These are phyloP conservation scores for Dendrolimus pini DNA, from an alignment of 2,888 invertebrate species.

Conservation along the genomic window DNA sequence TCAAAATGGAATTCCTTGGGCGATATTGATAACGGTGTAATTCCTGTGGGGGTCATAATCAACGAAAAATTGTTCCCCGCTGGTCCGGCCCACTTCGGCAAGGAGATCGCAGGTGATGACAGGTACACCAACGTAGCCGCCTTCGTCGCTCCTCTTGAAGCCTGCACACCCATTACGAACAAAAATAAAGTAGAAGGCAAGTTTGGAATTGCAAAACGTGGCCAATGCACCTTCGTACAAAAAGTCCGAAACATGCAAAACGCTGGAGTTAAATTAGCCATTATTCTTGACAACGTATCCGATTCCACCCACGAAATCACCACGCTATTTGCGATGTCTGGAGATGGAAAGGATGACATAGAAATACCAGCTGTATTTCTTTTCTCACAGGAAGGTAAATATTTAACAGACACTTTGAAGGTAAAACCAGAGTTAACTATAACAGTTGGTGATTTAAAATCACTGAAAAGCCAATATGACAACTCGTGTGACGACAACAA, in stretches of 20 bases:
- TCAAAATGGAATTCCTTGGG: constrained; percentile 89
- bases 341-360: constrained; percentile 92
- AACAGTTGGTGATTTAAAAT: constrained; percentile 66
- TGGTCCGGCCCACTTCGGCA: constrained; percentile 95
- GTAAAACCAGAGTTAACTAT: constrained; percentile 74
- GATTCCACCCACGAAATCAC: constrained; percentile 85
- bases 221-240: constrained; percentile 96
- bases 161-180: constrained; percentile 77
- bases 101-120: constrained; percentile 80
- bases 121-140: constrained; percentile 80
- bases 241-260: constrained; percentile 91
- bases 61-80: constrained; percentile 70
- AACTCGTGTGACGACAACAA: constrained; percentile 33
- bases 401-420: constrained; percentile 78
- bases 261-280: constrained; percentile 89
- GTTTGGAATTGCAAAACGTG: constrained; percentile 91
- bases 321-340: constrained; percentile 97
- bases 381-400: constrained; percentile 85
- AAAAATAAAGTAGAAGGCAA: constrained; percentile 78
- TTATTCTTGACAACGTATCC: constrained; percentile 89
- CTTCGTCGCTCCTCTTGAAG: constrained; percentile 83
- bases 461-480: constrained; percentile 41
- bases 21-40: constrained; percentile 68
- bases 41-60: constrained; percentile 44
- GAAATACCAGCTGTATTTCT: constrained; percentile 94